These are phyloP conservation scores for Aphaenogaster rudis DNA, from an alignment of 1,140 invertebrate species.

Conservation along the genomic window DNA sequence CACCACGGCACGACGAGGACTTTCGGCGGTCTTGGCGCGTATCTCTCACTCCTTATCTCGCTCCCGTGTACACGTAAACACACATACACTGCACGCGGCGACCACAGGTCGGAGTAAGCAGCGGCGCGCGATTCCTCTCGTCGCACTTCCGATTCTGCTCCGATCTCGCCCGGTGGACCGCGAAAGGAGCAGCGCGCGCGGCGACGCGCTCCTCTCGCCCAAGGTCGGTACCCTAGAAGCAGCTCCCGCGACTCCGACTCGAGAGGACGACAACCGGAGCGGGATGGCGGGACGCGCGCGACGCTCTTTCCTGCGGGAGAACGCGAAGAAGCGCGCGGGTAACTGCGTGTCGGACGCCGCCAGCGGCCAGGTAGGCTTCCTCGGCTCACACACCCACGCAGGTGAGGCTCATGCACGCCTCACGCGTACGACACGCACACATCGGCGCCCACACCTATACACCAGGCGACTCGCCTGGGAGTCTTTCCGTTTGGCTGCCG, in stretches of 20 bases:
- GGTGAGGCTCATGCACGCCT: constrained; percentile 76
- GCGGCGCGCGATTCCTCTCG: constrained; percentile 11
- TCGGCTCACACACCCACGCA: constrained; percentile 83
- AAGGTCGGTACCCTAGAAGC: not conserved
- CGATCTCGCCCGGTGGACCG: not conserved
- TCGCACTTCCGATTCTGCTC: constrained; percentile 36
- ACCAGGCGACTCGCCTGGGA: constrained; percentile 74
- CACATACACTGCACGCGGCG: constrained; percentile 51
- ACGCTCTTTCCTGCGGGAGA: constrained; percentile 53
- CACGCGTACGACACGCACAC: constrained; percentile 72
- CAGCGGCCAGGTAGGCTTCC: constrained; percentile 86
- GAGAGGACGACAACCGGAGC: not conserved
- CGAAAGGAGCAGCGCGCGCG: not conserved
- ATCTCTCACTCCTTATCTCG: not conserved
- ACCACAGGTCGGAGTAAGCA: constrained; percentile 19
- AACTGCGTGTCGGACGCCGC: constrained; percentile 86
- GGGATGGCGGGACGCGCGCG: not conserved
- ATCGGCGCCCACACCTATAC: constrained; percentile 57
- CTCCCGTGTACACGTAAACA: constrained; percentile 60
- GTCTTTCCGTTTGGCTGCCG: constrained; percentile 85
- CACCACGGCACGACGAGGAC: constrained; percentile 47
- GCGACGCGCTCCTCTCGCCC: constrained; percentile 7
- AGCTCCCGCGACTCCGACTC: not conserved
- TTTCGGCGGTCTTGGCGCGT: not conserved
- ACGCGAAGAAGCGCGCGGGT: constrained; percentile 79